Conservation (phyloP, 2,797 vertebrate species). For the Rallus crepitans region DNA sequence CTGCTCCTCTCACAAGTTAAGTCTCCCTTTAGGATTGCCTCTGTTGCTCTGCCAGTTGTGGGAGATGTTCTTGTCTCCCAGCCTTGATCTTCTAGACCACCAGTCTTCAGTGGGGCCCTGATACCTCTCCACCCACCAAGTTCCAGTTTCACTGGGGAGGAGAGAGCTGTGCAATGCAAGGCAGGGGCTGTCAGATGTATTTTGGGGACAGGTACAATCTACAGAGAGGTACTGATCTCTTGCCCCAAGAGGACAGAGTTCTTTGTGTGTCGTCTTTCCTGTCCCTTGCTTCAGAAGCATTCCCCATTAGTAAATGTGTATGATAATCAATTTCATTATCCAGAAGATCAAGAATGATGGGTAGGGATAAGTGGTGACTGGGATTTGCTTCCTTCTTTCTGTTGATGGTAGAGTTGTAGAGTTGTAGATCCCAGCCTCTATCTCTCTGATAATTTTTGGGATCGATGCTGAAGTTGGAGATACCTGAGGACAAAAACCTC, state of each 20-base stretch:
- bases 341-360: no score
- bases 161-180: neutral
- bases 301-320: neutral
- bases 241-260: neutral
- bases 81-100: neutral
- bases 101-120: neutral
- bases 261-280: neutral
- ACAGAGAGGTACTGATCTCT: neutral
- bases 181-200: neutral
- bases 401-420: neutral
- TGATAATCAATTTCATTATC: no score
- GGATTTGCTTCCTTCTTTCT: neutral
- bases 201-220: neutral
- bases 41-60: neutral
- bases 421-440: neutral
- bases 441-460: neutral
- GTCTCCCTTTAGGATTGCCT: constrained; percentile 1
- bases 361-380: neutral
- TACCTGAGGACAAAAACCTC: neutral
- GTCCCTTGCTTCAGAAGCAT: neutral
- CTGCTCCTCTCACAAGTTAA: neutral
- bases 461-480: neutral
- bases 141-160: neutral
- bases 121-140: neutral
- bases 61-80: neutral